phyloP scores from a whole-genome alignment of 2,797 vertebrate species.

The Argentina silus region DNA sequence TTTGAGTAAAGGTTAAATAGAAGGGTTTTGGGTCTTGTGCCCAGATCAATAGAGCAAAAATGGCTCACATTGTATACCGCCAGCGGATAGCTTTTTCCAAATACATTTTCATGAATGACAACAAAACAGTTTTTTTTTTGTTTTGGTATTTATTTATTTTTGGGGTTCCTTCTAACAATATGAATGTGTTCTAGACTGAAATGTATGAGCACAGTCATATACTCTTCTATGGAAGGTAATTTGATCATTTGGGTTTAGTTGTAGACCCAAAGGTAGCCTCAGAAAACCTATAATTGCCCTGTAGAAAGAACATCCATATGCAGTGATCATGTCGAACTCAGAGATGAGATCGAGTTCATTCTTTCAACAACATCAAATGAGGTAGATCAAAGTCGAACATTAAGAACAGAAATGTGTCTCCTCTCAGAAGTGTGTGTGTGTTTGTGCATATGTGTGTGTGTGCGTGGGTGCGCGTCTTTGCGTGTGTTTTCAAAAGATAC shows the following conservation, averaged over 20 bases:
- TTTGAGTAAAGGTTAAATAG: background rate
- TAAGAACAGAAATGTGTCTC: conserved; percentile 59
- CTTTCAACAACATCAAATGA: conserved; percentile 70
- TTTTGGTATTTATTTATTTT: background rate
- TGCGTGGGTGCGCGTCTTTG: conserved; percentile 25
- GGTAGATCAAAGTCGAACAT: conserved; percentile 71
- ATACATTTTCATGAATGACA: background rate
- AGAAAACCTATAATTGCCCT: conserved; percentile 40
- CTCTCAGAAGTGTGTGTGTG: conserved; percentile 36
- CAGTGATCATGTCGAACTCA: conserved; percentile 7
- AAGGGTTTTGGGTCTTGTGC: background rate
- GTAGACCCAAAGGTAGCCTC: conserved; percentile 8
- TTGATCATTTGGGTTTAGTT: background rate
- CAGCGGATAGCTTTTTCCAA: background rate
- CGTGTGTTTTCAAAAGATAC: conserved; percentile 14
- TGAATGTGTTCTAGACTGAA: background rate
- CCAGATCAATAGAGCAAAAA: background rate
- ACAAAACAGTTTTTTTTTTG: background rate
- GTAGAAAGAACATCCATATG: too few species aligned
- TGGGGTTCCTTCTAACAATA: background rate
- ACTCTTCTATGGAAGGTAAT: background rate
- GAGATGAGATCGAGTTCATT: conserved; percentile 46
- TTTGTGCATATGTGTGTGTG: conserved; percentile 25
- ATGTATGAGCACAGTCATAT: background rate
- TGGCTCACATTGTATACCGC: background rate